Conservation (phyloP, 2,797 vertebrate genomes). For the Perodicticus potto region DNA sequence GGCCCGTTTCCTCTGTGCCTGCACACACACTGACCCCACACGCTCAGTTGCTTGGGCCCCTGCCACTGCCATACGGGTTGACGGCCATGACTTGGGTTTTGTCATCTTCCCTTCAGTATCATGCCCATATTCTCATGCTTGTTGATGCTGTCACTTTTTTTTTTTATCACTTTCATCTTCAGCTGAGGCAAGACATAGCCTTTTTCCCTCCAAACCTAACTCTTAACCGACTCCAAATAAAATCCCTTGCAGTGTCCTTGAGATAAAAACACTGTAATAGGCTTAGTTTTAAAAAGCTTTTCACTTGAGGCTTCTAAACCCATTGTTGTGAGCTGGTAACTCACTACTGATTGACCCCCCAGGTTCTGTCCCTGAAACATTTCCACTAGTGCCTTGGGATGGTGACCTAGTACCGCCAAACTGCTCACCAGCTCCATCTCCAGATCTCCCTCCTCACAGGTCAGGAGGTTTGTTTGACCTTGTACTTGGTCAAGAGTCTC, state of each 20-base stretch:
- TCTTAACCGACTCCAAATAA: not conserved
- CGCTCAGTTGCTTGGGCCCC: rapidly evolving
- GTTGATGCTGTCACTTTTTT: not conserved
- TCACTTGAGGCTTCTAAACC: not conserved
- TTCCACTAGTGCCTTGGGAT: not conserved
- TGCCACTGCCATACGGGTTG: rapidly evolving
- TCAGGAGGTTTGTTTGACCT: not conserved
- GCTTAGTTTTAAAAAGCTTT: not conserved
- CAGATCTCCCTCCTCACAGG: not conserved
- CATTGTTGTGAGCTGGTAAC: not conserved
- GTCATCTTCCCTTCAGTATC: not conserved
- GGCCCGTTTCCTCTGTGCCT: not conserved
- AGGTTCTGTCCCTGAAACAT: not conserved
- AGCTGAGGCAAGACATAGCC: not conserved
- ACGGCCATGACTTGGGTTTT: not conserved
- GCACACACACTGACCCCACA: not conserved
- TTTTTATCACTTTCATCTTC: not conserved
- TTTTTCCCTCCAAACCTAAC: not conserved
- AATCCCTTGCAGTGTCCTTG: not conserved
- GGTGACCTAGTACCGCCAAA: not conserved
- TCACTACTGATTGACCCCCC: not conserved
- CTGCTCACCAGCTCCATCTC: not conserved
- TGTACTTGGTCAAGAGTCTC: not conserved
- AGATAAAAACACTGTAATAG: not conserved
- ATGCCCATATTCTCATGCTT: not conserved